Evolutionary conservation across 2,113 vertebrate genomes (phyloP).

Genomic region (Xenopus tropicalis): UCB_Xtro_10.0 CM004443.2:131097501-131098000

Average conservation of each 20-base stretch:
- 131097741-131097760: slow-evolving; percentile 6
- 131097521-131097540: too few relatives aligned
- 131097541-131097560: too few relatives aligned
- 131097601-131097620: too few relatives aligned
- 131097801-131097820: slow-evolving; percentile 21
- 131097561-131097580: too few relatives aligned
- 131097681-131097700: background rate
- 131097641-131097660: background rate
- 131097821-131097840: slow-evolving; percentile 22
- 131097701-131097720: background rate
- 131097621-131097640: background rate
- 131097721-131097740: background rate
- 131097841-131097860: slow-evolving; percentile 26
- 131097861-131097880: slow-evolving; percentile 15
- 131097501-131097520: too few relatives aligned
- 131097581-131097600: too few relatives aligned
- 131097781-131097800: slow-evolving; percentile 25
- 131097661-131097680: too few relatives aligned
- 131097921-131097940: slow-evolving; percentile 30
- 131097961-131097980: slow-evolving; percentile 49
- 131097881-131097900: slow-evolving; percentile 20
- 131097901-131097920: slow-evolving; percentile 4
- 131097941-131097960: slow-evolving; percentile 43
- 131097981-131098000: slow-evolving; percentile 51
- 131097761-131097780: background rate